Conservation (phyloP, 2,113 vertebrate genomes). For the Eudyptes chrysolophus region DNA sequence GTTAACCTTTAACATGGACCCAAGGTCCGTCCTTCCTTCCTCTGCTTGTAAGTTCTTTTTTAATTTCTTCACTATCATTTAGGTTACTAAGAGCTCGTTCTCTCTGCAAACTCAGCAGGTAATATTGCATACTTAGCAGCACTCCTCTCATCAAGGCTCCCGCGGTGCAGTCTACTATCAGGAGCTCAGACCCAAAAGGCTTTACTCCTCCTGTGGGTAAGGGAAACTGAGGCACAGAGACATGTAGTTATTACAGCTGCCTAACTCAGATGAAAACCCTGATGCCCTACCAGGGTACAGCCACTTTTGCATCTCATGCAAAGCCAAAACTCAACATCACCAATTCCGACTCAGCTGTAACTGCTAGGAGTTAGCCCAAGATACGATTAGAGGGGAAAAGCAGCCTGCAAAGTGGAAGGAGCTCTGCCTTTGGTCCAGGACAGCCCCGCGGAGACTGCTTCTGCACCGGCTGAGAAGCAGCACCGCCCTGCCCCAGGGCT, state of each 20-base stretch:
- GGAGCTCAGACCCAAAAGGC: fast-evolving
- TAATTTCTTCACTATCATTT: neutral
- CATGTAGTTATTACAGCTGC: fast-evolving
- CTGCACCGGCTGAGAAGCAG: neutral
- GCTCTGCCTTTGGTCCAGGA: neutral
- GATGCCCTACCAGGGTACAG: neutral
- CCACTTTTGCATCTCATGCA: neutral
- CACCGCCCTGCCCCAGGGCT: neutral
- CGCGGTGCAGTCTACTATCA: fast-evolving
- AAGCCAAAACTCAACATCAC: neutral
- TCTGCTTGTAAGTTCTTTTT: neutral
- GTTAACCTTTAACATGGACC: slow-evolving; percentile 5
- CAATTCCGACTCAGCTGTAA: fast-evolving
- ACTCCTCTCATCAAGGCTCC: neutral
- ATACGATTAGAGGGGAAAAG: fast-evolving
- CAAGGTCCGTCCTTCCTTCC: fast-evolving
- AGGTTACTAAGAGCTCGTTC: neutral
- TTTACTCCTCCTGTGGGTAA: neutral
- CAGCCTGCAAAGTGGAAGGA: fast-evolving
- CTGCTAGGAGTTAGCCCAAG: fast-evolving
- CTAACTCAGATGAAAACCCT: fast-evolving
- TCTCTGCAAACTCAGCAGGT: neutral
- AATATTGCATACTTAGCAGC: fast-evolving
- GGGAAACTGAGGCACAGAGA: neutral
- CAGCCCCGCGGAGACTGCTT: fast-evolving